phyloP scores from a whole-genome alignment of 2,888 invertebrate genomes.

The Onthophagus sagittarius region DNA sequence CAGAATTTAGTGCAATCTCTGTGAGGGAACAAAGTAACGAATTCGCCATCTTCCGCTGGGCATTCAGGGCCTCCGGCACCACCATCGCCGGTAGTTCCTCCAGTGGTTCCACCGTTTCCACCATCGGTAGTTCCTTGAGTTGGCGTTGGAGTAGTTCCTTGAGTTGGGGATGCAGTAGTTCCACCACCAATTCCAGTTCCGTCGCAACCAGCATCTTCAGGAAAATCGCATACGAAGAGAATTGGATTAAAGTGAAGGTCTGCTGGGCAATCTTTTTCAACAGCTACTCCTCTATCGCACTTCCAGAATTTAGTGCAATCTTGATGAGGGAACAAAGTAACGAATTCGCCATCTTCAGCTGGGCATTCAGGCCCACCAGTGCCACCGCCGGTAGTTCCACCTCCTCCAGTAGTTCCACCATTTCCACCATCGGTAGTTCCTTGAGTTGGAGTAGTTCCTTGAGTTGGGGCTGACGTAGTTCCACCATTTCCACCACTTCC shows the following conservation, averaged over 20 bases:
- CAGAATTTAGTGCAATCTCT: slow-evolving; percentile 28
- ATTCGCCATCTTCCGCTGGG: slow-evolving; percentile 15
- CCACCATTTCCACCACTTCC: not conserved
- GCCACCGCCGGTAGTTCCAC: not conserved
- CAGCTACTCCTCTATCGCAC: slow-evolving; percentile 11
- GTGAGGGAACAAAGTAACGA: slow-evolving; percentile 19
- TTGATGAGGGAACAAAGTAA: slow-evolving; percentile 13
- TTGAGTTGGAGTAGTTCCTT: not conserved
- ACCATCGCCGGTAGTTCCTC: not conserved
- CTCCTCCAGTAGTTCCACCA: not conserved
- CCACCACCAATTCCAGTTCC: not conserved
- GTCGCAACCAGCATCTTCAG: slow-evolving; percentile 18
- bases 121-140: not conserved
- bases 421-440: not conserved
- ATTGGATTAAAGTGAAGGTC: slow-evolving; percentile 22
- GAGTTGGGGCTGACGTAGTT: not conserved
- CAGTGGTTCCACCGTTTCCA: not conserved
- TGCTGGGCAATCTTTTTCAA: not conserved
- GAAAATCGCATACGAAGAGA: slow-evolving; percentile 23
- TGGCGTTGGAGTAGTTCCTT: not conserved
- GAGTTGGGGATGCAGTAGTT: not conserved
- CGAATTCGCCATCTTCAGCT: not conserved
- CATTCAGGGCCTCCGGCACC: slow-evolving; percentile 9
- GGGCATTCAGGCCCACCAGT: slow-evolving; percentile 3
- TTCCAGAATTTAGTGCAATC: slow-evolving; percentile 19